Base-by-base conservation (phyloP, 2,113 vertebrate genomes). In the Takifugu bimaculatus region DNA sequence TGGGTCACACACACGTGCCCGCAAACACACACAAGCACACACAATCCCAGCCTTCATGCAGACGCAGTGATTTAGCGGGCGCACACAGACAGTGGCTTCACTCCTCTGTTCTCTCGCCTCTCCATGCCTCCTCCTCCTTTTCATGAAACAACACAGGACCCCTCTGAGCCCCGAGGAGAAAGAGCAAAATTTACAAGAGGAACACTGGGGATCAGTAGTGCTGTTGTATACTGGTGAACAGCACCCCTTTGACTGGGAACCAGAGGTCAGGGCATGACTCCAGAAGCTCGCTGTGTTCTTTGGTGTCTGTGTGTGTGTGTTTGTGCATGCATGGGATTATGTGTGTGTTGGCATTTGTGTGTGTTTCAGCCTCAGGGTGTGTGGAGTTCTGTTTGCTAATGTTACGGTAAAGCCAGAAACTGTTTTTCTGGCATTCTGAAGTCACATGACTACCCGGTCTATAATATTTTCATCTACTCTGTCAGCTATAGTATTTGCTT, bases 171-270 rank as follows among this genome's bases (percentile, higher is more conserved):
- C 70, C 10, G 59, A 81, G 79, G 73, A 88, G 78, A 88, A 85
- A 88, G 81, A 85, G 84, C 82, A 86, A 84, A 86, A 86, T 89
- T 87, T 83, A 87, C 87, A 87, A 86, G 85, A 88, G 77, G 73
- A 78, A 26, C 81, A 78, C 63, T 63, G 61, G 66, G 68, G 75
- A 82, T 88, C 74, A 85, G 85, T 88, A 68, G 75, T 69, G 69
- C 81, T 75, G 81, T 89, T 86, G 82, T 87, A 5, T 80, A 26
- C 72, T 71, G 82, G 49, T 73, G 75, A 85, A 88, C 84, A 86
- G 82, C 75, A 52, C 75, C 79, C 74, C 77, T 86, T 84, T 85
- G 74, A 83, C 78, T 68, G 75, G 60, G 69, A 81, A 70, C 50
- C 79, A 79, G 78, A 81, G 87, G 87, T 89, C 87, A 87, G 78